These are phyloP conservation scores for Dromaius novaehollandiae DNA, from an alignment of 2,113 vertebrate genomes.

Conservation along the genomic window DNA sequence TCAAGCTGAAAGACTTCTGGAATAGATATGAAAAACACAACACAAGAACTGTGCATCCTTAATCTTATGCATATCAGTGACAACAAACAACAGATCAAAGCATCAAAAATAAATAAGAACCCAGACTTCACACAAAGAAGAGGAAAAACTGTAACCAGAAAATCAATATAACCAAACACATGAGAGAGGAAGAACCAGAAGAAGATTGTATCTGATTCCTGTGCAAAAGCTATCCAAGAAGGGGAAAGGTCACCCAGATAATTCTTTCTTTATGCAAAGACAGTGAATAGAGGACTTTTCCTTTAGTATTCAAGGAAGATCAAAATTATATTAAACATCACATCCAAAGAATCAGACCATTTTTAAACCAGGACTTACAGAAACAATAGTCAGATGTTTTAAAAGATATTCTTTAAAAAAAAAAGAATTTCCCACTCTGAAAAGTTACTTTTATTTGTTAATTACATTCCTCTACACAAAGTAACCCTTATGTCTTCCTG, in stretches of 20 bases:
- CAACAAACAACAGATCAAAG: not conserved
- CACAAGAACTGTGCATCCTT: not conserved
- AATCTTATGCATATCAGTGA: not conserved
- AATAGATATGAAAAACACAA: not conserved
- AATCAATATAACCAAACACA: not conserved
- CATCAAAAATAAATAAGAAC: not conserved
- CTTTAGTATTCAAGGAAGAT: not conserved
- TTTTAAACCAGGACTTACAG: slow-evolving; percentile 8
- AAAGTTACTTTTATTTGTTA: slow-evolving; percentile 37
- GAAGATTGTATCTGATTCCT: not conserved
- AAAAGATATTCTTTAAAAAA: not conserved
- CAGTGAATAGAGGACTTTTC: not conserved
- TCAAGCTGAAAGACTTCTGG: not conserved
- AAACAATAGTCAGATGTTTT: not conserved
- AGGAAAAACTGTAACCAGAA: not conserved
- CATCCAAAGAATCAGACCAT: not conserved
- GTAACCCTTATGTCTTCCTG: slow-evolving; percentile 61
- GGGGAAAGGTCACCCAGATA: not conserved
- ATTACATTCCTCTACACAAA: slow-evolving; percentile 64
- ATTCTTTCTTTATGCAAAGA: not conserved
- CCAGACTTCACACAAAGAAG: not conserved
- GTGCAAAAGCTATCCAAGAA: not conserved
- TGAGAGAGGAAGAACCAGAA: not conserved
- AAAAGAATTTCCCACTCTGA: not conserved
- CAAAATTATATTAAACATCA: not conserved